Base-by-base conservation (phyloP, 1,140 invertebrate species). In the Drosophila sucinea region DNA sequence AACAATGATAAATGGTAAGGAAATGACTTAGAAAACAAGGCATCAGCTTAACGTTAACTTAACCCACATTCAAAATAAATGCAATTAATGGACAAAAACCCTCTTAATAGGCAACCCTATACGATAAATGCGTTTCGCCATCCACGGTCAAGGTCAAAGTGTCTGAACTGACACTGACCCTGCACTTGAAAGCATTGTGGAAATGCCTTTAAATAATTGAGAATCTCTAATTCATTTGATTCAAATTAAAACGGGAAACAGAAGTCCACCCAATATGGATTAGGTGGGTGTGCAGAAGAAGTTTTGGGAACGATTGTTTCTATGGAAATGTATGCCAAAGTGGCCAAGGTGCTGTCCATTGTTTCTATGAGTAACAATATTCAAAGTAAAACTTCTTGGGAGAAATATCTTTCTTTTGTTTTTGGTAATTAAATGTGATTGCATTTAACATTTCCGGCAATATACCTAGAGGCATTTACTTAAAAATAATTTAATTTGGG, bases 151-250 rank as follows among this genome's bases (percentile, higher is more conserved):
- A 51, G 44, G 44, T 51, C 44, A 25, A 10, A 8, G 23, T 51
- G 25, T 47, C 7, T 47, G 44, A 7, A 47, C 23, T 25, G 44
- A 27, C 44, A 51, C 44, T 51, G 44, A 51, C 44, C 32, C 44
- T 51, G 44, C 44, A 51, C 23, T 51, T 51, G 23, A 51, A 51
- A 51, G 25, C 44, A 38, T 51, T 51, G 23, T 51, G 44, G 17
- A 17, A 47, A 47, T 47, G 44, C 44, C 23, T 47, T 25, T 47
- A 8, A 51, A 51, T 51, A 51, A 51, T 51, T 51, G 0, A 51
- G 10, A 51, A 10, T 51, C 6, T 10, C 7, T 27, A 27, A 23
- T 51, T 27, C 44, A 47, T 47, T 47, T 8, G 44, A 44, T 25
- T 25, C 25, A 5, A 47, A 47, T 23, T 3, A 25, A 17, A 17